A percentile compares a stretch with the other conserved stretches of the same genome.
These are phyloP conservation scores for Drosophila sproati DNA, from an alignment of 1,140 invertebrate species.

Conservation along the genomic window DNA sequence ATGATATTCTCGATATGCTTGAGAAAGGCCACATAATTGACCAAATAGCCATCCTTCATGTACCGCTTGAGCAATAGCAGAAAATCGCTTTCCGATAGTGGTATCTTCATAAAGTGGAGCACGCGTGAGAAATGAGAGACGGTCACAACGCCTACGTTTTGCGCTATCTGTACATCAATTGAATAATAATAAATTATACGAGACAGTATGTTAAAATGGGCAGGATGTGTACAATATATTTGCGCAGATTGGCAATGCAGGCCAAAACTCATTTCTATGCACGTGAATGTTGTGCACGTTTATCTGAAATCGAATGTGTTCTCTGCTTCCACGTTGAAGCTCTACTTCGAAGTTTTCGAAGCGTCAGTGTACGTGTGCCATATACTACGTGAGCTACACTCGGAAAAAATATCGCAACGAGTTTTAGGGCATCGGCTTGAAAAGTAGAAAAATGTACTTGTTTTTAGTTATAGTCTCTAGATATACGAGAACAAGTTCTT, in stretches of 20 bases:
- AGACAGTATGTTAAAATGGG: background rate
- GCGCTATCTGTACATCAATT: conserved; percentile 75
- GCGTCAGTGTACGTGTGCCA: background rate
- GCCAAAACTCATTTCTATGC: background rate
- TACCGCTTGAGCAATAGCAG: conserved; percentile 88
- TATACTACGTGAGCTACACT: background rate
- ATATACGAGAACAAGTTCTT: too few relatives aligned
- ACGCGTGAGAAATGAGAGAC: conserved; percentile 89
- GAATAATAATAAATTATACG: conserved; percentile 1
- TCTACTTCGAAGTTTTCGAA: background rate
- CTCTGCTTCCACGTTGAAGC: background rate
- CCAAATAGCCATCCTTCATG: conserved; percentile 88
- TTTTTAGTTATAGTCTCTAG: too few relatives aligned
- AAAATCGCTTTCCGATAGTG: conserved; percentile 88
- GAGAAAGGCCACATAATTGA: conserved; percentile 90
- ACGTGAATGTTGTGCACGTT: conserved; percentile 3
- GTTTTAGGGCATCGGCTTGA: too few relatives aligned
- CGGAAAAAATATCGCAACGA: too few relatives aligned
- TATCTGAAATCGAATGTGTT: background rate
- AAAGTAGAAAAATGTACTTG: too few relatives aligned
- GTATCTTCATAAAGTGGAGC: conserved; percentile 88
- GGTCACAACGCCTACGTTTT: conserved; percentile 89
- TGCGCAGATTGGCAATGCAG: background rate
- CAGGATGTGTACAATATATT: too few relatives aligned
- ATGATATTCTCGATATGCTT: conserved; percentile 87